Conservation (phyloP, 2,888 invertebrate genomes). For the Trypoxylon attenuatum region DNA sequence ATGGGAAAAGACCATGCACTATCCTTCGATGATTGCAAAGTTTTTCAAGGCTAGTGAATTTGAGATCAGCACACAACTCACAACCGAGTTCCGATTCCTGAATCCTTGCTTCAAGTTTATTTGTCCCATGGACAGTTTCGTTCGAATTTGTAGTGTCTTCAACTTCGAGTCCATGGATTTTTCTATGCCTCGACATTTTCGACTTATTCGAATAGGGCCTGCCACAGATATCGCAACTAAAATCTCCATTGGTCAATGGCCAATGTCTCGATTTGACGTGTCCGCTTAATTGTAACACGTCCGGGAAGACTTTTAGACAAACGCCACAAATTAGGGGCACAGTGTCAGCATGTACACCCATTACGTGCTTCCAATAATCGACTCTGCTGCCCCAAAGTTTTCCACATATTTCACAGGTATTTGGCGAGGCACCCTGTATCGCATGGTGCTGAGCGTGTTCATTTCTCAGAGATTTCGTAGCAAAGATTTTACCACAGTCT, state of each 20-base stretch:
- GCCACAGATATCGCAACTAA: conserved; percentile 76
- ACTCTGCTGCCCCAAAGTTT: conserved; percentile 76
- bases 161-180: conserved; percentile 73
- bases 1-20: conserved; percentile 77
- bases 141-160: conserved; percentile 43
- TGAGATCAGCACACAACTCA: conserved; percentile 66
- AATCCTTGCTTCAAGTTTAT: conserved; percentile 23
- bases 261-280: conserved; percentile 74
- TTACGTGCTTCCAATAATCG: conserved; percentile 76
- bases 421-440: conserved; percentile 73
- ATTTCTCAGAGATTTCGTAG: conserved; percentile 72
- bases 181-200: conserved; percentile 75
- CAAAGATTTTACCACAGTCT: conserved; percentile 74
- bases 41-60: conserved; percentile 75
- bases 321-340: conserved; percentile 76
- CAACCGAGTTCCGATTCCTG: conserved; percentile 58
- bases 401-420: conserved; percentile 75
- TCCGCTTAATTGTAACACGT: conserved; percentile 70
- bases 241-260: conserved; percentile 74
- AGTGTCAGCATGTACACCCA: conserved; percentile 76
- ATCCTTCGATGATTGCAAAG: conserved; percentile 76
- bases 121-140: conserved; percentile 38
- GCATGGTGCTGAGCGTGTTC: conserved; percentile 75
- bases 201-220: conserved; percentile 76
- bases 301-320: conserved; percentile 75